Base-by-base conservation (phyloP, 1,140 invertebrate genomes). In the Sweltsa coloradensis region DNA sequence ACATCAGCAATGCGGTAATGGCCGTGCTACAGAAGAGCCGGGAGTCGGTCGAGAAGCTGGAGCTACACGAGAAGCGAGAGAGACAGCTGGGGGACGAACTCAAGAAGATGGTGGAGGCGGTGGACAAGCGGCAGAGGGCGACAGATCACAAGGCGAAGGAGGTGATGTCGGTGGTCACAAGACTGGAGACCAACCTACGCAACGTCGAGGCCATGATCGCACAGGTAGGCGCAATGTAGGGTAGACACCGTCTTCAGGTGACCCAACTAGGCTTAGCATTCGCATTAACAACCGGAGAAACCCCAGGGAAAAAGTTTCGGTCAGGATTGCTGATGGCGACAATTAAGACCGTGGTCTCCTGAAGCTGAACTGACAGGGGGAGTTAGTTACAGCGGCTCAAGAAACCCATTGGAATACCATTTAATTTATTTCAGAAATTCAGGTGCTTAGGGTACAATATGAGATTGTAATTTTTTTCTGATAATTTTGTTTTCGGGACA, bases 41-140 rank as follows among this genome's bases (percentile, higher is more conserved):
- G 19, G 74, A 76, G 19, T 78, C 82, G 47, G 84, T 84, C 36
- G 83, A 84, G 56, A 90, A 90, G 64, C 60, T 92, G 49, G 86
- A 89, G 56, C 66, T 87, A 21, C 88, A 92, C 60, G 88, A 92
- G 60, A 76, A 74, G 45, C 67, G 88, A 13, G 86, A 89, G 59
- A 74, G 81, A 31, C 79, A 82, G 5, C 62, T 87, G 2, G 85
- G 83, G 1, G 85, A 89, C 44, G 74, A 84, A 45, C 55, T 88
- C 5, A 89, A 87, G 64, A 84, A 81, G 61, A 75, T 75, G 1
- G 60, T 91, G 25, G 59, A 67, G 0, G 60, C 71, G 0, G 60
- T 90, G n/a, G 83, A 85, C 34, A 86, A 84, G 57, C 73, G 78
- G 27, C 75, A 83, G 40, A 72, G 79, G 46, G 70, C 72, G 0